Conservation (phyloP, 2,113 vertebrate genomes). For the Willisornis vidua region DNA sequence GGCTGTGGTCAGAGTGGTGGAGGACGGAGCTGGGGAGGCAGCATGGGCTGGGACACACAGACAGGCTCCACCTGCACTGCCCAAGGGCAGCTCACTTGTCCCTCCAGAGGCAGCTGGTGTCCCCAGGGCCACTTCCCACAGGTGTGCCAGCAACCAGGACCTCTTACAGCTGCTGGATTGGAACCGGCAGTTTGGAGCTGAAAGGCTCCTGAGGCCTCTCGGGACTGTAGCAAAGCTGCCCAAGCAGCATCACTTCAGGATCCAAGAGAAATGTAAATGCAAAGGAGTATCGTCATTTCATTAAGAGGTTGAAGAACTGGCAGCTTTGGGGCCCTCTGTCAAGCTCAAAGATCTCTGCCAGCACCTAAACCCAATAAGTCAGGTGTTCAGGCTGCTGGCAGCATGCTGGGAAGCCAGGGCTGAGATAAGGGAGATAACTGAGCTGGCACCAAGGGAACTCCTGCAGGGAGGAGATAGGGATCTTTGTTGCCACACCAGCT, state of each 20-base stretch:
- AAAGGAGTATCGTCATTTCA: background rate
- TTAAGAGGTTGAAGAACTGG: background rate
- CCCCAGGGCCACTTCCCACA: rapidly evolving
- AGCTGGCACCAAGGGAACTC: background rate
- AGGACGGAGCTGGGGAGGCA: background rate
- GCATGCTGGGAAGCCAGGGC: background rate
- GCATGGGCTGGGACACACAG: rapidly evolving
- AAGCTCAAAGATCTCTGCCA: background rate
- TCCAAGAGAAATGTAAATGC: background rate
- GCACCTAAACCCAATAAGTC: background rate
- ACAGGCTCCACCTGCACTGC: background rate
- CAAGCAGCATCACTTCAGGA: background rate
- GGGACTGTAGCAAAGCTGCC: background rate
- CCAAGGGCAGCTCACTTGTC: background rate
- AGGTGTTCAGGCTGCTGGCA: background rate
- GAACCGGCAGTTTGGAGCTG: background rate
- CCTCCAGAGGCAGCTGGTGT: background rate
- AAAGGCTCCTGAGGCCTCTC: background rate
- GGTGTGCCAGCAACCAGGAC: background rate
- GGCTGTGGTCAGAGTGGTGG: background rate
- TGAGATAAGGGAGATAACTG: background rate
- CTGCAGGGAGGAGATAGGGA: background rate
- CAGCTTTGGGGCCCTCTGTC: background rate
- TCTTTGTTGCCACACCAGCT: background rate
- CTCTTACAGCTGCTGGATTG: background rate